phyloP scores from a whole-genome alignment of 2,797 vertebrate genomes.

The Ispidina lecontei region DNA sequence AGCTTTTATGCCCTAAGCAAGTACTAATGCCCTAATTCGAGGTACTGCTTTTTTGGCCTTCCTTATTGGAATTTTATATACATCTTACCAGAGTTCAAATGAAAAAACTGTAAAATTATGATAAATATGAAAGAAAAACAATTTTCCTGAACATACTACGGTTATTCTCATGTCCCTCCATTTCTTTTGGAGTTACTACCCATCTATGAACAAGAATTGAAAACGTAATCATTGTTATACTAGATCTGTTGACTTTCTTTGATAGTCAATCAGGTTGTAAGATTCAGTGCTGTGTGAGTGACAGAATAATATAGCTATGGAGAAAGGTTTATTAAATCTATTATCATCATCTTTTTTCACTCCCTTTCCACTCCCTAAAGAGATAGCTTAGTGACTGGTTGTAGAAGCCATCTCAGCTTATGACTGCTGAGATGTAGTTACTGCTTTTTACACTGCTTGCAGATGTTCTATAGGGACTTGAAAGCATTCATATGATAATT shows the following conservation, averaged over 20 bases:
- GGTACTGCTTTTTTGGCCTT: background rate
- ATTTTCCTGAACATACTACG: background rate
- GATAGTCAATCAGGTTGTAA: background rate
- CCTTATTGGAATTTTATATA: background rate
- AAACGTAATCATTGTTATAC: background rate
- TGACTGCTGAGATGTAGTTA: background rate
- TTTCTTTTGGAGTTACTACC: background rate
- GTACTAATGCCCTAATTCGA: no score
- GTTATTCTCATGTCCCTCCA: background rate
- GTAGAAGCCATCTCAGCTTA: background rate
- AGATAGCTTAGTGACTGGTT: background rate
- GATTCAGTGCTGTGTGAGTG: background rate
- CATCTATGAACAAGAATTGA: background rate
- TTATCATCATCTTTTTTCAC: background rate
- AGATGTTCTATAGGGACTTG: slow-evolving; percentile 5
- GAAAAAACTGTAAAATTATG: background rate
- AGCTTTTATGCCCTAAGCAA: background rate
- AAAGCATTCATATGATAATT: slow-evolving; percentile 37
- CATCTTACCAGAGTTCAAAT: background rate
- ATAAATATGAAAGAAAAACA: background rate
- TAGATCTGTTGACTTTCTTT: background rate
- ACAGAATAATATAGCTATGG: background rate
- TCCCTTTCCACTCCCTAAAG: background rate
- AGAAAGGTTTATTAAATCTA: background rate
- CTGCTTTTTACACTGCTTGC: background rate